These are phyloP conservation scores for Ptiloglossa arizonensis DNA, from an alignment of 1,140 invertebrate genomes.

Conservation along the genomic window DNA sequence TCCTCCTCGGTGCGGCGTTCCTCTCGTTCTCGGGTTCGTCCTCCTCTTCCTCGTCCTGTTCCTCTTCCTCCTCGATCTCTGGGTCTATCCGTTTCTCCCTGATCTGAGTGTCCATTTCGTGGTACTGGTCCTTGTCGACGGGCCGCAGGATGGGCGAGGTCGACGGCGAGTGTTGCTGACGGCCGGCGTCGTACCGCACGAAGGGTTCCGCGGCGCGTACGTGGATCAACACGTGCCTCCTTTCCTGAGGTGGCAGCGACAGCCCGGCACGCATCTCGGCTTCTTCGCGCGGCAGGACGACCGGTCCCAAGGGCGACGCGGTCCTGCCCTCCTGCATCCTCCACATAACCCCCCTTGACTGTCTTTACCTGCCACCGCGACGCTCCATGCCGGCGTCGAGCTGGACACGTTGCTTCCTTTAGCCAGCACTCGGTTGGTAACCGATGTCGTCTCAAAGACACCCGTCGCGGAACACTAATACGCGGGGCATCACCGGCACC, in stretches of 20 bases:
- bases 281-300: slow-evolving; percentile 71
- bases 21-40: slow-evolving; percentile 51
- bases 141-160: slow-evolving; percentile 51
- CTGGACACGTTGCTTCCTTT: too few relatives aligned
- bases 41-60: slow-evolving; percentile 62
- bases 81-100: slow-evolving; percentile 66
- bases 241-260: slow-evolving; percentile 65
- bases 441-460: background rate
- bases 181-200: slow-evolving; percentile 70
- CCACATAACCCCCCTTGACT: slow-evolving; percentile 67
- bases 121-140: slow-evolving; percentile 60
- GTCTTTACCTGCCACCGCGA: slow-evolving; percentile 57
- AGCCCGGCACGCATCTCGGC: slow-evolving; percentile 63
- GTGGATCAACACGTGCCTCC: slow-evolving; percentile 72
- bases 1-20: slow-evolving; percentile 9
- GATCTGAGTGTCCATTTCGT: slow-evolving; percentile 49
- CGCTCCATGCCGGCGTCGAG: slow-evolving; percentile 28
- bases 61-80: slow-evolving; percentile 67
- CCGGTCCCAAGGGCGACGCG: slow-evolving; percentile 76
- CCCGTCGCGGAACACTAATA: background rate
- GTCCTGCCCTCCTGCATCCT: slow-evolving; percentile 78
- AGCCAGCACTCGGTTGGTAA: too few relatives aligned
- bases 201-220: slow-evolving; percentile 75
- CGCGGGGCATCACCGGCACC: slow-evolving; percentile 30
- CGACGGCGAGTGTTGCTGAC: slow-evolving; percentile 59